Base-by-base conservation (phyloP, 2,797 vertebrate species). In the Novumbra hubbsi region DNA sequence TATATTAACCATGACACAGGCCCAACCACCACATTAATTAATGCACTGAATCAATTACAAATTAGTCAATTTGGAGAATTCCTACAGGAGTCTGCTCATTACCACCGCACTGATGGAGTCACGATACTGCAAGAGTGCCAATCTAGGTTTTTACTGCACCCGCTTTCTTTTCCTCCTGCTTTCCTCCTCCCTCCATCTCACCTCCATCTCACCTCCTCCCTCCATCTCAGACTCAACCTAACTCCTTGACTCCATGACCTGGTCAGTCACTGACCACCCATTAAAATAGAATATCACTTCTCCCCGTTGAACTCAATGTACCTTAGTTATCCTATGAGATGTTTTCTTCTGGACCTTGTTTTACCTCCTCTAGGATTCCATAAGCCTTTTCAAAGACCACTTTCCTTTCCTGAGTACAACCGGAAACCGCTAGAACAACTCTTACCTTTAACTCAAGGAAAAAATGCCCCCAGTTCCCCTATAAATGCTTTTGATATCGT, bases 1-100 rank as follows among this genome's bases (percentile, higher is more conserved):
- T 92, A 89, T 94, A 93, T 94, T 93, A 94, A 92, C 90, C 93
- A 91, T 92, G 93, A 94, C 94, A 93, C 91, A 85, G 81, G 91
- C 88, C 85, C 88, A 92, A 92, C 91, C 88, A 84, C 88, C 85
- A 86, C 81, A 72, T 89, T 94, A 94, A 94, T 94, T 94, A 94
- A 93, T 92, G 86, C 88, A 84, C 84, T 87, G 90, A 94, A 94
- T 94, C 93, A 94, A 93, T 94, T 94, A 93, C 90, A 93, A 94
- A 94, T 94, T 88, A 93, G 89, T 92, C 88, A 85, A 91, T 93
- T 94, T 92, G 85, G 86, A 91, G 88, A 89, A 92, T 93, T 92
- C 91, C 93, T 80, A 79, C 83, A 83, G 91, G 91, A 88, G 87
- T 88, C 84, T 84, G 87, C 87, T 94, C 91, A 92, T 94, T 93